Percentiles rank a stretch among this genome's conserved stretches.
Conservation (phyloP, 1,140 invertebrate species). For the Eriocheir sinensis region DNA sequence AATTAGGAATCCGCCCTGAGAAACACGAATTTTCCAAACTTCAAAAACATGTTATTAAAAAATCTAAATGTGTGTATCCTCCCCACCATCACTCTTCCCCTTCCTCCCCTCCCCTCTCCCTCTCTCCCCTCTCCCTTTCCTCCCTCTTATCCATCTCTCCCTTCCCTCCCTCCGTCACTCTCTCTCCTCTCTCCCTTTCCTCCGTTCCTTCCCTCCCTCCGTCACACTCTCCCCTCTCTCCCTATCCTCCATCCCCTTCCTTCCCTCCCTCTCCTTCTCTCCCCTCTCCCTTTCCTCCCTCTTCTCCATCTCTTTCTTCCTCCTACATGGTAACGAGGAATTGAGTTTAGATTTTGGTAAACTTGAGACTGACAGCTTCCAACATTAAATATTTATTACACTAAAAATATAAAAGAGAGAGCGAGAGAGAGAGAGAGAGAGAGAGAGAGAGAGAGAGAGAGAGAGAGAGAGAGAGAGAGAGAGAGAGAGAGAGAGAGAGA, state of each 20-base stretch:
- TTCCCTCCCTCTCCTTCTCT: no score
- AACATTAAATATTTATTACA: neutral
- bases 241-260: no score
- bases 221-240: no score
- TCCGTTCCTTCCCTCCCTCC: no score
- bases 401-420: neutral
- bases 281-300: no score
- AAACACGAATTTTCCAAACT: neutral
- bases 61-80: neutral
- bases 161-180: neutral
- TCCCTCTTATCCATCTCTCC: neutral
- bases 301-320: neutral
- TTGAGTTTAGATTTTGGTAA: neutral
- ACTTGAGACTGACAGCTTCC: neutral
- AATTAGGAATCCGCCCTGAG: neutral
- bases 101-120: neutral
- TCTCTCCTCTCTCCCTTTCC: no score
- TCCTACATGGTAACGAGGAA: neutral
- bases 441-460: neutral
- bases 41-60: neutral
- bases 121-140: neutral
- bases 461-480: constrained; percentile 22
- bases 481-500: neutral
- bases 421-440: neutral
- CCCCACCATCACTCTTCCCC: neutral